A percentile compares a stretch with the other conserved stretches of the same genome.
These are phyloP conservation scores for Portunus trituberculatus DNA, from an alignment of 1,140 invertebrate genomes.

Conservation along the genomic window DNA sequence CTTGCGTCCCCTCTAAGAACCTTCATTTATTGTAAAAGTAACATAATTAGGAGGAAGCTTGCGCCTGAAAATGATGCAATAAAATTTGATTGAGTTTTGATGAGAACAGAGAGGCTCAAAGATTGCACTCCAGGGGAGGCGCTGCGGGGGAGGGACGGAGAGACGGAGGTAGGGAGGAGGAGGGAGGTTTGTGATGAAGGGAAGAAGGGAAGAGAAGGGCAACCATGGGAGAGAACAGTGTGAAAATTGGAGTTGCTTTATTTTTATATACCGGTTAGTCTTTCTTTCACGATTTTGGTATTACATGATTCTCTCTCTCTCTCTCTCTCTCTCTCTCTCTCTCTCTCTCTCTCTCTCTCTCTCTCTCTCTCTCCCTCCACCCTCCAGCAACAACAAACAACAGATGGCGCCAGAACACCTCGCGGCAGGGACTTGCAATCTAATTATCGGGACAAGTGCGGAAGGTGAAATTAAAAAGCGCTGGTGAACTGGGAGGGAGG, in stretches of 20 bases:
- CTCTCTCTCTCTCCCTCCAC: background rate
- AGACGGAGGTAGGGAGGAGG: background rate
- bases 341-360: slow-evolving; percentile 26
- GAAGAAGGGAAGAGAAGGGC: background rate
- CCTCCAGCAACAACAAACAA: slow-evolving; percentile 37
- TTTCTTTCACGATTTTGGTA: background rate
- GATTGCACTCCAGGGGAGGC: slow-evolving; percentile 43
- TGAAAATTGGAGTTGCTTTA: too few species aligned
- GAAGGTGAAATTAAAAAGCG: slow-evolving; percentile 62
- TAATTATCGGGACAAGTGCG: slow-evolving; percentile 61
- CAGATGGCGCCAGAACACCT: slow-evolving; percentile 54
- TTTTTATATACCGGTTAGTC: background rate
- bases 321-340: slow-evolving; percentile 20
- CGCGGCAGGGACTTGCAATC: slow-evolving; percentile 66
- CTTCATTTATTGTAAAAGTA: slow-evolving; percentile 76
- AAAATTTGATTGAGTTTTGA: slow-evolving; percentile 76
- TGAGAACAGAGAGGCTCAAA: slow-evolving; percentile 73
- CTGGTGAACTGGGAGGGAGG: slow-evolving; percentile 32
- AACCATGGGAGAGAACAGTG: background rate
- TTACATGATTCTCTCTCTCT: background rate
- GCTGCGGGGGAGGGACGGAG: background rate
- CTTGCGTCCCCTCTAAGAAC: slow-evolving; percentile 31
- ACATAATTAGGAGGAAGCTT: slow-evolving; percentile 76
- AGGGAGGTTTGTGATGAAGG: background rate
- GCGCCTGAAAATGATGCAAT: slow-evolving; percentile 76